These are phyloP conservation scores for Catharus fuscescens DNA, from an alignment of 2,113 vertebrate genomes.

Conservation along the genomic window DNA sequence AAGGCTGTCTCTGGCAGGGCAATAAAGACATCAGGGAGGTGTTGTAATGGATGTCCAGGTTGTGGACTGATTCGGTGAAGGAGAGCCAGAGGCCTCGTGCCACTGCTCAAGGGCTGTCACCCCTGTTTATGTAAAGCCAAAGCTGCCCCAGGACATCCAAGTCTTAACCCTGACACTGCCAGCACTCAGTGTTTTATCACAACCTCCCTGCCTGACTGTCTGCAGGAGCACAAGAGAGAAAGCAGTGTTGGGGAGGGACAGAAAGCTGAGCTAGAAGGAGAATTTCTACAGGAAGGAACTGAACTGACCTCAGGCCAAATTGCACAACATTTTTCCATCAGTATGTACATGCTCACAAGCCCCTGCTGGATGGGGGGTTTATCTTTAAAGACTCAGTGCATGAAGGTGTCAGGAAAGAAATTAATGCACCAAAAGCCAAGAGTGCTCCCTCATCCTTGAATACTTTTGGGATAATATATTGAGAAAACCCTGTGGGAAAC, in stretches of 20 bases:
- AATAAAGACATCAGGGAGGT: constrained; percentile 15
- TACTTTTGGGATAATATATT: background rate
- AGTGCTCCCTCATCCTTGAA: background rate
- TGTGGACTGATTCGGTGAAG: background rate
- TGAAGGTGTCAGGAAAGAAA: background rate
- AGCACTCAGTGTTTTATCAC: background rate
- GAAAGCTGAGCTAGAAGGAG: background rate
- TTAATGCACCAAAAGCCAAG: background rate
- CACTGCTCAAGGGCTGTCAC: background rate
- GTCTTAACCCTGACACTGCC: background rate
- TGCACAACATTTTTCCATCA: background rate
- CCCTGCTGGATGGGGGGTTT: background rate
- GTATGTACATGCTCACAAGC: background rate
- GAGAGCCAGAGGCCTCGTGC: background rate
- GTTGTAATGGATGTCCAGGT: background rate
- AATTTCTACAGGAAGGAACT: background rate
- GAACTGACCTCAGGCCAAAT: background rate
- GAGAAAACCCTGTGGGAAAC: background rate
- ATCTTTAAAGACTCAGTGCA: background rate
- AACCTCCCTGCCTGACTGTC: background rate
- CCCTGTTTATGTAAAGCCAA: background rate
- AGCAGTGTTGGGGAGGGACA: background rate
- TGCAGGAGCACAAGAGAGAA: background rate
- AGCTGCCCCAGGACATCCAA: background rate
- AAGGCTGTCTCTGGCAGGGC: background rate